Base-by-base conservation (phyloP, 2,113 vertebrate species). In the Eurypyga helias region DNA sequence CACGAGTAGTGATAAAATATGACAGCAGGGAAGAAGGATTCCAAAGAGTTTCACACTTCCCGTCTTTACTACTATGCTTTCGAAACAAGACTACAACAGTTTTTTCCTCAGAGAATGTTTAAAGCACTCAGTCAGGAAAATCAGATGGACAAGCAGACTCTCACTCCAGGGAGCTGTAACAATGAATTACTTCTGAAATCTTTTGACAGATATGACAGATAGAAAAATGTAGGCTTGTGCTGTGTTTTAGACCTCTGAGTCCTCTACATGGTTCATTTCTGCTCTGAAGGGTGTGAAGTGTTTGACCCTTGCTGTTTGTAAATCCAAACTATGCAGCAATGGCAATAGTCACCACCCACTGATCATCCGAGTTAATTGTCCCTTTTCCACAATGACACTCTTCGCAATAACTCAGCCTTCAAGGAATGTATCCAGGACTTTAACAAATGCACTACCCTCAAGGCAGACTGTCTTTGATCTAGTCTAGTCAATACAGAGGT, bases 121-220 rank as follows among this genome's bases (percentile, higher is more conserved):
- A 72, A 96, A 90, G 89, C 70, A 36, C 83, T 95, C 96, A 92
- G 93, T 96, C 83, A 90, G 65, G 83, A 95, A 97, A 97, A 97
- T 97, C 95, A 97, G 97, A 96, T 80, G 96, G 93, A 96, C 96
- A 97, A 95, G 95, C 95, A 94, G 91, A 95, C 80, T 96, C 51
- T 45, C 90, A 95, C 98, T 98, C 97, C 92, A 90, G 98, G 96
- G 95, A 93, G 83, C 86, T 94, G 91, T 77, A 96, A 90, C 90
- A 95, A 88, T 69, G 96, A 95, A 94, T 97, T 98, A 95, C 45
- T 91, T 93, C 87, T 96, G 93, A 97, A 97, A 97, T 94, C 75
- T 94, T 97, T 92, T 97, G 97, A 98, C 97, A 98, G 97, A 97
- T 89, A 97, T 97, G 97, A 98, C 97, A 98, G 97, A 97, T 89